Evolutionary conservation across 2,888 invertebrate species (phyloP).

Genomic region (Hartigia nigra): DNA sequence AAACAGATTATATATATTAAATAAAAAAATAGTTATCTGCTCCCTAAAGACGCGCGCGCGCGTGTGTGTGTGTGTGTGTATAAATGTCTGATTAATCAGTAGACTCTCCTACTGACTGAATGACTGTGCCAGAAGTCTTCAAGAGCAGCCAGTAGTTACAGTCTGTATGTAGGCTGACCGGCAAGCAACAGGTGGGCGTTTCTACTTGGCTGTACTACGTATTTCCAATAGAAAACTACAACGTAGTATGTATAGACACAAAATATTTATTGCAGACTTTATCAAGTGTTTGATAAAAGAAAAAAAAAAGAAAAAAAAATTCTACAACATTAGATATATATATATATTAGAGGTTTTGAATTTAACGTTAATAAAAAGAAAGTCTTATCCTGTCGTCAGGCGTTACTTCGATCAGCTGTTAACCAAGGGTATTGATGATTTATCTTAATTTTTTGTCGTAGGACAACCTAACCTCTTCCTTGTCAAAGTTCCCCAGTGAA

Average conservation of each 20-base stretch:
- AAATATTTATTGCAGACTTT: not conserved
- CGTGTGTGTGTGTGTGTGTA: too few relatives aligned
- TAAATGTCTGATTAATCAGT: not conserved
- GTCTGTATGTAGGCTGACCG: slow-evolving; percentile 35
- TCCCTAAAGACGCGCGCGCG: not conserved
- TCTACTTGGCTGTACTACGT: slow-evolving; percentile 5
- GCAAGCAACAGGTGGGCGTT: slow-evolving; percentile 23
- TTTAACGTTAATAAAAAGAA: not conserved
- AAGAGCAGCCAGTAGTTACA: slow-evolving; percentile 6
- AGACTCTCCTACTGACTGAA: not conserved
- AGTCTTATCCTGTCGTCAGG: not conserved
- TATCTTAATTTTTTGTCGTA: not conserved
- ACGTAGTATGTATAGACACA: not conserved
- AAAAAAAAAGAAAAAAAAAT: too few relatives aligned
- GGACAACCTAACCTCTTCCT: not conserved
- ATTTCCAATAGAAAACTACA: not conserved
- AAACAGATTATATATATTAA: not conserved
- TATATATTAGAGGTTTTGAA: not conserved
- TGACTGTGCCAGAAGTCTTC: not conserved
- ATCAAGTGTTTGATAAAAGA: not conserved
- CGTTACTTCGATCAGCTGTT: not conserved
- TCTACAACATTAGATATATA: too few relatives aligned
- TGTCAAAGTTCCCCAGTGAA: not conserved
- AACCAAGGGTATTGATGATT: not conserved
- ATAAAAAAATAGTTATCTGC: not conserved